phyloP scores from a whole-genome alignment of 1,140 invertebrate species.

The Octopus sinensis region DNA sequence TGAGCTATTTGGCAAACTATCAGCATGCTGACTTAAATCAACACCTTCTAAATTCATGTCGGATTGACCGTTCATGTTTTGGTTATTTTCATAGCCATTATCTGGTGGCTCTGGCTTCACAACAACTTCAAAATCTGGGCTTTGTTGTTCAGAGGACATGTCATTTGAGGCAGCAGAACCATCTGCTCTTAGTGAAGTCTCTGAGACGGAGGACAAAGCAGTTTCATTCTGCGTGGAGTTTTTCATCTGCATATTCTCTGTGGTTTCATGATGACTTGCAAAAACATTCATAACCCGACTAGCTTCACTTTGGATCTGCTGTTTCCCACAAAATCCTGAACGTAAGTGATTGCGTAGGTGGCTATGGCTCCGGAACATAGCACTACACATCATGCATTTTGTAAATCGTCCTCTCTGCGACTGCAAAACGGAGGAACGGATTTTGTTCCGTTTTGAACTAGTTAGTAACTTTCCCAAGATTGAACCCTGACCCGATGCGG shows the following conservation, averaged over 20 bases:
- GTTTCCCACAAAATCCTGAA: conserved; percentile 11
- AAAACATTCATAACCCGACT: conserved; percentile 2
- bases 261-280: background rate
- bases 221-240: background rate
- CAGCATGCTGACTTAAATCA: conserved; percentile 1
- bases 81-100: conserved; percentile 11
- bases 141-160: background rate
- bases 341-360: conserved; percentile 10
- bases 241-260: background rate
- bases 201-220: background rate
- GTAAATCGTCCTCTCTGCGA: conserved; percentile 3
- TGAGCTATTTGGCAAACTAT: conserved; percentile 10
- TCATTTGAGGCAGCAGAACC: background rate
- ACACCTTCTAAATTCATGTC: conserved; percentile 10
- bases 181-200: background rate
- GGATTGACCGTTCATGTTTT: background rate
- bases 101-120: conserved; percentile 7
- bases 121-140: background rate
- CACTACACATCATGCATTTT: conserved; percentile 7
- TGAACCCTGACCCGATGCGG: conserved; percentile 1
- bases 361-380: conserved; percentile 9
- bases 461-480: conserved; percentile 14
- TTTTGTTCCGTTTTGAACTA: background rate
- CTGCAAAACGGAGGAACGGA: conserved; percentile 2
- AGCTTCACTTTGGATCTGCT: background rate